Evolutionary conservation across 2,797 vertebrate species (phyloP).

Genomic region (Syngnathus acus): DNA sequence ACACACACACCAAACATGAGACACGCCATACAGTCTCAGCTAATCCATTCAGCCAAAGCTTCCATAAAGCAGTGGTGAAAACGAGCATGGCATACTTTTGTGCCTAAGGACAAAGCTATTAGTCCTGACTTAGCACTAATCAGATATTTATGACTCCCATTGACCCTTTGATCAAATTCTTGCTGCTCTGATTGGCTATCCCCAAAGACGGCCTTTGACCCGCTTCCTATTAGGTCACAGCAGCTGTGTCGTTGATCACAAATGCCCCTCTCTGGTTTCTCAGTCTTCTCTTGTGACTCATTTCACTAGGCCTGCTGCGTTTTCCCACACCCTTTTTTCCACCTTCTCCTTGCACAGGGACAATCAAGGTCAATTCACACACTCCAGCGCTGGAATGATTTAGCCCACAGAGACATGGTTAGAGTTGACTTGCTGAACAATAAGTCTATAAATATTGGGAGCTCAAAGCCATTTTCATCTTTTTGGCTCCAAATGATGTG

Average conservation of each 20-base stretch:
- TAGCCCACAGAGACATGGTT: neutral
- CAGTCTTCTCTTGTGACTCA: conserved; percentile 28
- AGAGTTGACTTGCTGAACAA: conserved; percentile 6
- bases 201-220: conserved; percentile 6
- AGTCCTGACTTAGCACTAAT: conserved; percentile 21
- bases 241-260: conserved; percentile 41
- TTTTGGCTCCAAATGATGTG: no score
- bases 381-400: neutral
- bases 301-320: conserved; percentile 4
- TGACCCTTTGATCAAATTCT: conserved; percentile 36
- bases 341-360: neutral
- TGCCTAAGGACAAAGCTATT: conserved; percentile 3
- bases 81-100: conserved; percentile 5
- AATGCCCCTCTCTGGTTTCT: conserved; percentile 32
- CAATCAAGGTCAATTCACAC: neutral
- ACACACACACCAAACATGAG: conserved; percentile 1
- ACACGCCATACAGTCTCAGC: conserved; percentile 1
- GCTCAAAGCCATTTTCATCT: no score
- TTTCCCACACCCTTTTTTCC: neutral
- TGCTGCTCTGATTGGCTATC: conserved; percentile 47
- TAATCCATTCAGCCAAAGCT: conserved; percentile 21
- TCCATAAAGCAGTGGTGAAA: conserved; percentile 8
- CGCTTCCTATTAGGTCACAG: conserved; percentile 37
- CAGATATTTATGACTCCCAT: conserved; percentile 45
- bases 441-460: no score